phyloP scores from a whole-genome alignment of 2,888 invertebrate species.

The Drosophila villosipedis region DNA sequence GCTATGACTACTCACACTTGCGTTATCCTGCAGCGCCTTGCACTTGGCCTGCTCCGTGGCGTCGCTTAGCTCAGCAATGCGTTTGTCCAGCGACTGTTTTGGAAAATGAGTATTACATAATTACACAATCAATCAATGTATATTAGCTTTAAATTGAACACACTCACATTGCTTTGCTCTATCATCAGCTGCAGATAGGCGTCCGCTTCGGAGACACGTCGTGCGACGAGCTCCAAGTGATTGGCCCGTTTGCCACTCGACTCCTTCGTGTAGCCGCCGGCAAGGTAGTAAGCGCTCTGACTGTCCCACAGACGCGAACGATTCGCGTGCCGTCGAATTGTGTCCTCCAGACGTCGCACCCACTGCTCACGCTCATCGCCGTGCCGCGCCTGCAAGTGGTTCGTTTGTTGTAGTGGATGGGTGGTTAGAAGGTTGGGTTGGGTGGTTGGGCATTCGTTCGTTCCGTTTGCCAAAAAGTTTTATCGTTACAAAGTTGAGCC shows the following conservation, averaged over 20 bases:
- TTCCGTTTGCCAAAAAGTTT: constrained; percentile 65
- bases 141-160: not conserved
- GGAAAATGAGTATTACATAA: not conserved
- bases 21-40: constrained; percentile 90
- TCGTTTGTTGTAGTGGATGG: not conserved
- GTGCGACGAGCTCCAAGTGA: constrained; percentile 91
- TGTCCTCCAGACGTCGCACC: constrained; percentile 97
- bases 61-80: constrained; percentile 88
- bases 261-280: constrained; percentile 86
- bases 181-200: constrained; percentile 98
- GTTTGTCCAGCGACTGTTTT: constrained; percentile 88
- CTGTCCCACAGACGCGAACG: constrained; percentile 85
- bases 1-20: constrained; percentile 88
- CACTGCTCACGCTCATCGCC: constrained; percentile 97
- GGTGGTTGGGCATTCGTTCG: constrained; percentile 12
- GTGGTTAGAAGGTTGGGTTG: constrained; percentile 2
- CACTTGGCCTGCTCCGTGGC: constrained; percentile 90
- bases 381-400: constrained; percentile 92
- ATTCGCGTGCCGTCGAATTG: constrained; percentile 93
- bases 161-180: constrained; percentile 92
- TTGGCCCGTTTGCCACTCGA: constrained; percentile 81
- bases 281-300: constrained; percentile 82
- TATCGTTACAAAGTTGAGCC: constrained; percentile 59
- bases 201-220: constrained; percentile 97
- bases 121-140: constrained; percentile 2